Base-by-base conservation (phyloP, 2,888 invertebrate genomes). In the Eurytoma californica region DNA sequence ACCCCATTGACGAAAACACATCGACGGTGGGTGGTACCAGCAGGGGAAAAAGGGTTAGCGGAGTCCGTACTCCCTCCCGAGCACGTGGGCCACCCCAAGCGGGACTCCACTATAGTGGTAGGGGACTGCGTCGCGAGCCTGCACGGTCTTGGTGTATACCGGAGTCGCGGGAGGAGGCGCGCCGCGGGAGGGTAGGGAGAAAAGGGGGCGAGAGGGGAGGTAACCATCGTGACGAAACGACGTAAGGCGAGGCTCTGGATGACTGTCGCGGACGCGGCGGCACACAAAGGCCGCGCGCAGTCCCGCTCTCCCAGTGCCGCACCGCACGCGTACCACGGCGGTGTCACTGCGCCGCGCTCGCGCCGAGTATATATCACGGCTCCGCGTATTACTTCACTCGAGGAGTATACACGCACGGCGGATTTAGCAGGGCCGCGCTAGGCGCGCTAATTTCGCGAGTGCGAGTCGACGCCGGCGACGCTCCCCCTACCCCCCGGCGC, bases 211-310 rank as follows among this genome's bases (percentile, higher is more conserved):
- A 61, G 68, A 28, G 74, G 58, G 24, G 47, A 60, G 39, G 75
- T 75, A 60, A 75, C 51, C 53, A 60, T 51, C 68, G 75, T 60
- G 75, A 75, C 67, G 74, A 74, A 63, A 60, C 60, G 72, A 58
- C n/a, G 72, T 72, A 66, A 72, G 74, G 75, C 75, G 68, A 75
- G 75, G 75, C 75, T 39, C 61, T 30, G 13, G 12, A 39, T 14
- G 39, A 24, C 24, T 49, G 28, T 70, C 58, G 57, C 49, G 60
- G 60, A 60, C 24, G 70, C 24, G 20, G 70, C 47, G 47, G 24
- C 53, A 28, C 70, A 58, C 47, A 49, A 20, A 57, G 68, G 14
- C 24, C 28, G 12, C 28, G 14, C 30, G 30, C 18, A 30, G 13
- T n/a, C 55, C 7, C 68, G 39, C 63, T 69, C 39, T 39, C 47